These are phyloP conservation scores for Acyrthosiphon pisum DNA, from an alignment of 1,140 invertebrate species.

Conservation along the genomic window DNA sequence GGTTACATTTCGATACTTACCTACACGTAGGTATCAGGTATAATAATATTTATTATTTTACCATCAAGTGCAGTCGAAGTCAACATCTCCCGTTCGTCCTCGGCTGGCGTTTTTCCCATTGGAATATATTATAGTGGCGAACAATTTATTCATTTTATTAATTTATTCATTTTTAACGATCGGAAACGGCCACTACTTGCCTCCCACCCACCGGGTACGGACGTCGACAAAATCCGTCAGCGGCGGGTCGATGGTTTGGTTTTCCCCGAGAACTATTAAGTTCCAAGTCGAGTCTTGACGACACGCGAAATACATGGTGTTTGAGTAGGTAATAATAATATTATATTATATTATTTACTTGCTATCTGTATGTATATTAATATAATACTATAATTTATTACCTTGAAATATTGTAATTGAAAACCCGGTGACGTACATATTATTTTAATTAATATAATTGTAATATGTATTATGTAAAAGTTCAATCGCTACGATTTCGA, in stretches of 20 bases:
- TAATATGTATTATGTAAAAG: neutral
- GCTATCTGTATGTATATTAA: neutral
- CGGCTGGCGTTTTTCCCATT: neutral
- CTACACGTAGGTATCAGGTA: neutral
- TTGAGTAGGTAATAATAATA: too few relatives aligned
- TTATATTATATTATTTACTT: neutral
- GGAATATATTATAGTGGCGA: neutral
- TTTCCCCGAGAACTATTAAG: neutral
- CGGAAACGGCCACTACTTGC: neutral
- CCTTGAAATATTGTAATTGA: neutral
- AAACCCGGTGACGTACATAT: neutral
- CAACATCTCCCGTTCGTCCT: neutral
- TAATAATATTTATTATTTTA: neutral
- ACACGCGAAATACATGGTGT: neutral
- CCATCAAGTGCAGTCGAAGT: neutral
- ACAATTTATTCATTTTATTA: too few relatives aligned
- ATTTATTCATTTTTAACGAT: too few relatives aligned
- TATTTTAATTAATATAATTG: neutral
- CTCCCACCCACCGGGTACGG: neutral
- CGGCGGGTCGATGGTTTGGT: neutral
- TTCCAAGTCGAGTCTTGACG: neutral
- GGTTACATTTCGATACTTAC: neutral
- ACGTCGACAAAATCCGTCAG: neutral
- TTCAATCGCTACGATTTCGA: neutral
- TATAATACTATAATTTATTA: neutral